Evolutionary conservation across 2,888 invertebrate species (phyloP).

Genomic region (Himalopsyche anomala): DNA sequence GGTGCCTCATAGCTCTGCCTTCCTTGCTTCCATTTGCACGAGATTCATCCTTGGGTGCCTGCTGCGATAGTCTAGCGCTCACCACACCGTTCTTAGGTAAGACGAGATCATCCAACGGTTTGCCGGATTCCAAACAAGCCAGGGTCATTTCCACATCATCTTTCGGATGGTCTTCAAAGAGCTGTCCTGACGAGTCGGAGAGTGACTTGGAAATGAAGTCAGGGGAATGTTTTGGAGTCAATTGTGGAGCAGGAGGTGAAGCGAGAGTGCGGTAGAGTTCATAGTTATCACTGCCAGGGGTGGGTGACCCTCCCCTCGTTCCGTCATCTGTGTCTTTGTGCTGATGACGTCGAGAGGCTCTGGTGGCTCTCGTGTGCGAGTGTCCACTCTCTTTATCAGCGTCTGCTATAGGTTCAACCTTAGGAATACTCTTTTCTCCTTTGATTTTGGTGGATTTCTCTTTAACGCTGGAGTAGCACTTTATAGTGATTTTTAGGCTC

Average conservation of each 20-base stretch:
- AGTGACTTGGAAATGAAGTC: constrained; percentile 9
- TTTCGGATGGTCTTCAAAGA: constrained; percentile 44
- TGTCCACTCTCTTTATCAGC: constrained; percentile 75
- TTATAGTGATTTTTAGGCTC: constrained; percentile 76
- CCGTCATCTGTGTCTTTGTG: constrained; percentile 70
- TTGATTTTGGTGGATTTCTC: constrained; percentile 72
- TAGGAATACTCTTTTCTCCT: constrained; percentile 72
- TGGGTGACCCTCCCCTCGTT: constrained; percentile 72
- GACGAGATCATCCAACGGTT: constrained; percentile 53
- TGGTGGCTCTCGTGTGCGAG: constrained; percentile 63
- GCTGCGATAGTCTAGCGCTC: constrained; percentile 34
- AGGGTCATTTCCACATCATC: constrained; percentile 62
- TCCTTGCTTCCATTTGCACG: constrained; percentile 8
- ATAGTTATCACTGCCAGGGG: constrained; percentile 75
- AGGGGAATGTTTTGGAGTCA: constrained; percentile 47
- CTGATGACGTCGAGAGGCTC: constrained; percentile 74
- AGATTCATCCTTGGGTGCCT: constrained; percentile 67
- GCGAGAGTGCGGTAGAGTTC: constrained; percentile 76
- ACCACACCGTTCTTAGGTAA: constrained; percentile 50
- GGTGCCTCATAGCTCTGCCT: constrained; percentile 74
- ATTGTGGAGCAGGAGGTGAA: constrained; percentile 67
- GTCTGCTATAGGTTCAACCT: constrained; percentile 51
- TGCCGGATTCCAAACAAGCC: constrained; percentile 57
- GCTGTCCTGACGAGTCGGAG: constrained; percentile 68
- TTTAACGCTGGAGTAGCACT: constrained; percentile 72